Base-by-base conservation (phyloP, 1,140 invertebrate species). In the Drosophila guanche region DNA sequence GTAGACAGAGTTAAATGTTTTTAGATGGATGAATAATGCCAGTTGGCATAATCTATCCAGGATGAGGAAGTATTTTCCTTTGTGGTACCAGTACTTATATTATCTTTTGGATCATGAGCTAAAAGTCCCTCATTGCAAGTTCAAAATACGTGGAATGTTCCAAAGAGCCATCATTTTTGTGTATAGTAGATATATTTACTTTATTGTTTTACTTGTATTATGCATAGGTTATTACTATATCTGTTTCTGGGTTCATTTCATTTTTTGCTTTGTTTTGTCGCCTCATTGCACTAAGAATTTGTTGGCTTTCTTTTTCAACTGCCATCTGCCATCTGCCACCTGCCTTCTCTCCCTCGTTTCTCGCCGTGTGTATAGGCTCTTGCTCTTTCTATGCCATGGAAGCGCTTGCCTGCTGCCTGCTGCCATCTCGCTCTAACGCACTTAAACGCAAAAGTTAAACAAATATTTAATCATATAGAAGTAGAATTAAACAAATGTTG, bases 201-300 rank as follows among this genome's bases (percentile, higher is more conserved):
- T 70, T 70, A 70, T 70, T 70, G 67, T 70, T 68, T 70, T 58
- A 70, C 37, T 69, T 70, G 22, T 51, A 70, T 70, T 69, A 69
- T 46, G 67, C 47, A 70, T 70, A 70, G 57, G 68, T 45, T 69
- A 51, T 68, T 69, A 56, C 20, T 45, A 48, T 27, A 68, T 70
- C 16, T 45, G 43, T 57, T 69, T 48, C 37, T 57, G 23, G n/a
- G 14, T 37, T 42, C 22, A 23, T 55, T 55, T 53, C 8, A 41
- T 20, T 55, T 41, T 57, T 23, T 47, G 57, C 27, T 66, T 57
- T 57, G 10, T 70, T 63, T 23, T 76, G 61, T 67, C 72, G 68
- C 74, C 69, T 77, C 79, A 83, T 81, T 81, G 78, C 78, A 81
- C 73, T 77, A 80, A 54, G 55, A 55, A 72, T 74, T 43, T 37